phyloP scores from a whole-genome alignment of 2,113 vertebrate species.

The Ranitomeya imitator region DNA sequence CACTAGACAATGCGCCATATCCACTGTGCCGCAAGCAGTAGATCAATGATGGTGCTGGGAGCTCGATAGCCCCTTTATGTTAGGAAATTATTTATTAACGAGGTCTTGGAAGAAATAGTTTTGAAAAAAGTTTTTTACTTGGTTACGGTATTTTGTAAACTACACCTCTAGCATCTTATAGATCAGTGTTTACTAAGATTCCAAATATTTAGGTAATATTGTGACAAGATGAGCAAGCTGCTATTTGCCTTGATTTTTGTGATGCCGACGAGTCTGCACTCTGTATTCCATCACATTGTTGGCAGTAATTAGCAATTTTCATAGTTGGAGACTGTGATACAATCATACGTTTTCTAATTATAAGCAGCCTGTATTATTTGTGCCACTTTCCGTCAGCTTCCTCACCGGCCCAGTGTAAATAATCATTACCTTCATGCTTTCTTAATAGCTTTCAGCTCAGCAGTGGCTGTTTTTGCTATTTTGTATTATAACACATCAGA shows the following conservation, averaged over 20 bases:
- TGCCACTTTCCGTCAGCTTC: slow-evolving; percentile 34
- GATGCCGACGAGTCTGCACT: not conserved
- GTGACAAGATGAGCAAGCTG: not conserved
- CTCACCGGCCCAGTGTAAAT: slow-evolving; percentile 27
- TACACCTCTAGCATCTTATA: not conserved
- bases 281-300: slow-evolving; percentile 10
- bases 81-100: no score
- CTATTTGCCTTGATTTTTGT: not conserved
- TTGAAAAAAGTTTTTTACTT: no score
- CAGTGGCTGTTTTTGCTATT: slow-evolving; percentile 6
- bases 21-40: no score
- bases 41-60: no score
- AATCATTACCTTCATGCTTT: slow-evolving; percentile 20
- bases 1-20: no score
- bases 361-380: slow-evolving; percentile 43
- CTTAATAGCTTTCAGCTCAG: slow-evolving; percentile 44
- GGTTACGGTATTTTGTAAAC: no score
- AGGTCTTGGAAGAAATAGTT: no score
- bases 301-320: slow-evolving; percentile 56
- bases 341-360: slow-evolving; percentile 55
- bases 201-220: not conserved
- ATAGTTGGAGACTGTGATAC: slow-evolving; percentile 52
- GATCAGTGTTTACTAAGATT: not conserved
- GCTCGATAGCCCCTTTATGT: no score
- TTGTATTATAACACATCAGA: not conserved